Evolutionary conservation across 2,888 invertebrate species (phyloP).

Genomic region (Scaptomyza flava): DNA sequence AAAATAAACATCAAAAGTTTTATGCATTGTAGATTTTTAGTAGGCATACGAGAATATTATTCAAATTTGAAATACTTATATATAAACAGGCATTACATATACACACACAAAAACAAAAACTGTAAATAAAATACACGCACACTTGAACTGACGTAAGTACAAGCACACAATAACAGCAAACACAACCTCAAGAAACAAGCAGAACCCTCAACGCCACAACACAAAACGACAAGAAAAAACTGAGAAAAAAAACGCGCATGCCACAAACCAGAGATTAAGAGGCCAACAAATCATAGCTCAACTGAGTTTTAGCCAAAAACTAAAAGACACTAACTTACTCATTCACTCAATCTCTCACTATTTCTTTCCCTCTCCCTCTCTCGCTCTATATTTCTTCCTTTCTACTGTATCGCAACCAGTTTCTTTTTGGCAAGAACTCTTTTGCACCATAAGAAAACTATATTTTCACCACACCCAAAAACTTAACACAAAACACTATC

Average conservation of each 20-base stretch:
- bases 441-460: conserved; percentile 67
- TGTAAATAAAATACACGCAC: conserved; percentile 64
- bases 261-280: conserved; percentile 42
- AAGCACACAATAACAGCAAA: conserved; percentile 34
- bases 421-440: conserved; percentile 66
- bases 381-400: conserved; percentile 26
- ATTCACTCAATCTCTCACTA: conserved; percentile 27
- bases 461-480: conserved; percentile 8
- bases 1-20: conserved; percentile 7
- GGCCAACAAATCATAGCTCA: conserved; percentile 26
- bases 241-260: conserved; percentile 43
- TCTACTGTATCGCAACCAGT: conserved; percentile 37
- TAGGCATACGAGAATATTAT: conserved; percentile 41
- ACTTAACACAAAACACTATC: conserved; percentile 35
- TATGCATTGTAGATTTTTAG: conserved; percentile 49
- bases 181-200: conserved; percentile 30
- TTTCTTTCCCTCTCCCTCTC: conserved; percentile 12
- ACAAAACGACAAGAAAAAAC: conserved; percentile 38
- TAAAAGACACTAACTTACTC: conserved; percentile 30
- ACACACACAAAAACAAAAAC: conserved; percentile 31
- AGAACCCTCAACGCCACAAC: conserved; percentile 31
- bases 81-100: conserved; percentile 16
- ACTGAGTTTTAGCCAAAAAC: conserved; percentile 33
- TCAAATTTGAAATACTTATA: conserved; percentile 23
- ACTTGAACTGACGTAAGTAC: conserved; percentile 71